A percentile compares a stretch with the other conserved stretches of the same genome.
These are phyloP conservation scores for Poeciliopsis prolifica DNA, from an alignment of 2,113 vertebrate species.

Conservation along the genomic window DNA sequence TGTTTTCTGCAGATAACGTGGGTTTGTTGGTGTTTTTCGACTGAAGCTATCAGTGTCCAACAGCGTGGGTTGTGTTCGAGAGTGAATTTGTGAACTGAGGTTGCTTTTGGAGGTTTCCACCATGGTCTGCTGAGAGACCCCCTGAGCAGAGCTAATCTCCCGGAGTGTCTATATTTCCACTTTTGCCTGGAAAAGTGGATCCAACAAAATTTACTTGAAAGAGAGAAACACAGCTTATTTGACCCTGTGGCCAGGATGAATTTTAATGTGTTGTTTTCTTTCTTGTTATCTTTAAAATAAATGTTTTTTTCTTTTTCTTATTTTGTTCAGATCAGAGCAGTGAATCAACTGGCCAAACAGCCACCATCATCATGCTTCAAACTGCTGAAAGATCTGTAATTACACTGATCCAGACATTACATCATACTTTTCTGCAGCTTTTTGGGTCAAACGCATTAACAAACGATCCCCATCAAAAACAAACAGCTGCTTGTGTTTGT, in stretches of 20 bases:
- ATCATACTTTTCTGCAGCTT: slow-evolving; percentile 7
- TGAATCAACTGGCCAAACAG: background rate
- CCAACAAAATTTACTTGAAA: background rate
- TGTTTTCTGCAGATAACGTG: no score
- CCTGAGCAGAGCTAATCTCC: no score
- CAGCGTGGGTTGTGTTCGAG: no score
- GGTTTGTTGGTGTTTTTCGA: no score
- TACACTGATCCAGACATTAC: slow-evolving; percentile 21
- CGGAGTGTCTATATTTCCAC: no score
- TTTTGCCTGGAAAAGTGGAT: no score
- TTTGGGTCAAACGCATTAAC: slow-evolving; percentile 16
- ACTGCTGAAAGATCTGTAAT: slow-evolving; percentile 13
- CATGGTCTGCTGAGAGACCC: no score
- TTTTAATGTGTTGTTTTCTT: background rate
- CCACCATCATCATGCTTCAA: background rate
- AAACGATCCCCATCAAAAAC: slow-evolving; percentile 30
- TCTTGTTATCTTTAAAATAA: background rate
- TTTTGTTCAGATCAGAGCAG: slow-evolving; percentile 14
- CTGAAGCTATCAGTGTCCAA: no score
- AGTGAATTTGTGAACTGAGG: no score
- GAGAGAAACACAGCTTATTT: background rate
- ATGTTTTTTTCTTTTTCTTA: background rate
- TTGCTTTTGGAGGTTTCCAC: no score
- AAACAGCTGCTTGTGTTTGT: slow-evolving; percentile 45
- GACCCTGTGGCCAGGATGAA: no score